Evolutionary conservation across 2,113 vertebrate species (phyloP).

Genomic region (Morone chrysops): DNA sequence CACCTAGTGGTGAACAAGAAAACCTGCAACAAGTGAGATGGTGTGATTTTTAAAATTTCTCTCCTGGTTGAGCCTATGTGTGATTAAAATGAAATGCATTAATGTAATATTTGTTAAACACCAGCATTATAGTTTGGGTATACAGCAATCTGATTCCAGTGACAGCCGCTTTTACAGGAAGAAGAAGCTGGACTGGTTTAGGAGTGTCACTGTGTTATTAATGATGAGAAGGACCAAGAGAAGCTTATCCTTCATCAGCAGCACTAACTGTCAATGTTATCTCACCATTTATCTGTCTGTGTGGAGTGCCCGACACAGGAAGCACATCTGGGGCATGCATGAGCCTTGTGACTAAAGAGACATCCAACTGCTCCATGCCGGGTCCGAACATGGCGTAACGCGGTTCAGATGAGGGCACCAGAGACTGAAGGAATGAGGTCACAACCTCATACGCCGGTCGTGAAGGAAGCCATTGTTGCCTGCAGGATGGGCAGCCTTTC

Average conservation of each 20-base stretch:
- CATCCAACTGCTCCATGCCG: constrained; percentile 92
- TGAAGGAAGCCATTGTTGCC: constrained; percentile 84
- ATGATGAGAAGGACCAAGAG: neutral
- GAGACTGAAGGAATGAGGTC: constrained; percentile 89
- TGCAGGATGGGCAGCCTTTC: constrained; percentile 87
- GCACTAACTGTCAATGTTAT: neutral
- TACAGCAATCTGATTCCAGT: neutral
- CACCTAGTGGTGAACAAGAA: constrained; percentile 50
- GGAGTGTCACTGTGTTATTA: neutral
- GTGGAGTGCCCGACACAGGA: constrained; percentile 86
- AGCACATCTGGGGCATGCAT: constrained; percentile 89
- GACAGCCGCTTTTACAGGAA: neutral
- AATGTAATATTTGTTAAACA: neutral
- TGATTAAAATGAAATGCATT: neutral
- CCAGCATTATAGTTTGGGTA: neutral
- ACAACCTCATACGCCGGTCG: constrained; percentile 83
- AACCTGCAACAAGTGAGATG: constrained; percentile 2
- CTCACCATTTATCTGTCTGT: constrained; percentile 92
- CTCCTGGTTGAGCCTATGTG: neutral
- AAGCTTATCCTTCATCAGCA: neutral
- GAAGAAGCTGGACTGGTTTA: neutral
- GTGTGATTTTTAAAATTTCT: neutral
- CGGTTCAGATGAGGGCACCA: constrained; percentile 89
- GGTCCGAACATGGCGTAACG: constrained; percentile 96
- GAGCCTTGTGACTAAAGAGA: constrained; percentile 91